Evolutionary conservation across 2,797 vertebrate genomes (phyloP), one percentile per base, ranked within the genome.

Genomic region (Acanthornis magna): DNA sequence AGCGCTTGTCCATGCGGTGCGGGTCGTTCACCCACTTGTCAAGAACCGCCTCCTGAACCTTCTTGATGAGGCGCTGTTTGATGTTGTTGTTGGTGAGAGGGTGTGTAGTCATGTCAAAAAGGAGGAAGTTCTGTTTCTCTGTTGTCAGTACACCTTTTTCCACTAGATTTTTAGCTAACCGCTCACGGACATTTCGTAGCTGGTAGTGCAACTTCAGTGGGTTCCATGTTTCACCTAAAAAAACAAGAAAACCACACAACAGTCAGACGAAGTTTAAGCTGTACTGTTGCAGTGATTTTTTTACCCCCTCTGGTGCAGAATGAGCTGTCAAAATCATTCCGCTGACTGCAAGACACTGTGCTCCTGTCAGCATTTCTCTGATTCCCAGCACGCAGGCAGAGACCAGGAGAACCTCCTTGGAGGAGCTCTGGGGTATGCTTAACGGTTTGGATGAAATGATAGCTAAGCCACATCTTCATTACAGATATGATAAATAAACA

Each of bases 71-170:
- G 43, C 99, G 99, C 95, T 99, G 99, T 93, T 99, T 99, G 96
- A 99, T 99, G 96, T 98, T 99, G 98, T 98, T 99, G 97, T 99
- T 99, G 97, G 99, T 99, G 85, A 99, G 98, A 29, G 99, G 99
- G 92, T 99, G 99, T 1, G 99, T 99, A 40, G 98, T 99, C 99
- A 99, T 99, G 97, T 99, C 99, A 95, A 99, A 99, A 23, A 99
- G 98, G 89, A 99, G 98, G 97, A 99, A 99, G 98, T 99, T 99
- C 97, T 99, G 99, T 97, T 99, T 99, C 97, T 99, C 99, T 5
- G 99, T 99, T 16, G 99, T 99, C 94, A 99, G 97, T 79, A 99
- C 99, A 5, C 99, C 99, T 92, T 99, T 99, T 95, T 99, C 99
- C 94, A 99, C 99, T 80, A 99, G 97, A 97, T 99, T 99, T 97